Percentiles rank a stretch among this genome's conserved stretches.
Conservation (phyloP, 2,888 invertebrate genomes). For the Thelaira solivaga region DNA sequence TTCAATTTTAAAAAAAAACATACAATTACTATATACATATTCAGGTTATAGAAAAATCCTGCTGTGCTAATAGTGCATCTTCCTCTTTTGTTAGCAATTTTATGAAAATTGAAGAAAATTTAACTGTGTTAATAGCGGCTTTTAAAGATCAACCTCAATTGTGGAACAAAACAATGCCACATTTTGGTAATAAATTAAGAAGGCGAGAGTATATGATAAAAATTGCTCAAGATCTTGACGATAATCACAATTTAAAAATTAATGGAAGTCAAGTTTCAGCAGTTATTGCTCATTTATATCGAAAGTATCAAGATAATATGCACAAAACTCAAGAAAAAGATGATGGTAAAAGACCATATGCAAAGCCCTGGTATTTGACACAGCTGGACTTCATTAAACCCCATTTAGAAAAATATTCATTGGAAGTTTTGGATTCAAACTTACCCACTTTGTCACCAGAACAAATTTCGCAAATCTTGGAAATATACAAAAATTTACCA, state of each 20-base stretch:
- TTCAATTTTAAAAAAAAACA: not conserved
- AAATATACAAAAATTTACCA: constrained; percentile 40
- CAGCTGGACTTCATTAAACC: constrained; percentile 48
- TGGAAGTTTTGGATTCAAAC: constrained; percentile 27
- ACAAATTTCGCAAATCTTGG: constrained; percentile 38
- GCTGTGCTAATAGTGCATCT: constrained; percentile 15
- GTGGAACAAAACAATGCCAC: constrained; percentile 48
- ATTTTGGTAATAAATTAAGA: constrained; percentile 34
- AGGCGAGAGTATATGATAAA: constrained; percentile 42
- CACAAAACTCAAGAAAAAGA: constrained; percentile 24
- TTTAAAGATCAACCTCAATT: constrained; percentile 38
- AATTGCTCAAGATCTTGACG: constrained; percentile 40
- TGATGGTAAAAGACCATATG: constrained; percentile 5
- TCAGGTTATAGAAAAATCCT: constrained; percentile 14
- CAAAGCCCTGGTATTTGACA: constrained; percentile 35
- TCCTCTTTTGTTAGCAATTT: constrained; percentile 42
- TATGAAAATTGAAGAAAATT: constrained; percentile 46
- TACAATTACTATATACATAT: not conserved
- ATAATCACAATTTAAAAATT: constrained; percentile 39
- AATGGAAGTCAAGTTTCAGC: constrained; percentile 43
- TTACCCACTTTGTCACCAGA: constrained; percentile 19
- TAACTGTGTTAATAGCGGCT: constrained; percentile 38
- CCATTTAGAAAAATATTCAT: constrained; percentile 40
- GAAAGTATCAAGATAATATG: constrained; percentile 44
- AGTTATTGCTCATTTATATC: constrained; percentile 37